Base-by-base conservation (phyloP, 2,888 invertebrate species). In the Mamestra brassicae region DNA sequence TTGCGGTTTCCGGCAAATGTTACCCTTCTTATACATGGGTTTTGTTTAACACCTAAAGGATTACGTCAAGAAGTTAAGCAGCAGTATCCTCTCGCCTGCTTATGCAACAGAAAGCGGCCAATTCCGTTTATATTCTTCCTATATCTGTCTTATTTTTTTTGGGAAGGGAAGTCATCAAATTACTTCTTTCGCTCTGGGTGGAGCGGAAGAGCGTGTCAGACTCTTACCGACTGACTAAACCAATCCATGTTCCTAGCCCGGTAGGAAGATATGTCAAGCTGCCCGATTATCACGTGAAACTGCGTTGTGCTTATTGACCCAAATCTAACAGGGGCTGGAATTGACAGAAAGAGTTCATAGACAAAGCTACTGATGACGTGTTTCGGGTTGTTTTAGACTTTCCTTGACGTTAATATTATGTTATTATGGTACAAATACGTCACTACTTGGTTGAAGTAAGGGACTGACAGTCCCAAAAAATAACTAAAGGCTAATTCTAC, bases 311-410 rank as follows among this genome's bases (percentile, higher is more conserved):
- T 83, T 80, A 83, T 58, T 80, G 80, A 73, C 73, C 68, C 61
- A 78, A 78, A 78, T 80, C 52, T 72, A 78, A 47, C 15, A 26
- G n/a, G 45, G 36, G 47, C 65, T 83, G 83, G 47, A 42, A 54
- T 13, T 73, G 83, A 83, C 79, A 55, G 65, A 83, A 71, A 80
- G 65, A 70, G 55, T 71, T 82, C 55, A 15, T 47, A n/a, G 61
- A 64, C 52, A 58, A 70, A 57, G 34, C 62, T 47, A 57, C 55
- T n/a, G 60, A 67, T 80, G 63, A 67, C 66, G 83, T 76, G 6
- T 62, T 15, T 45, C 6, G 50, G 45, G 15, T 60, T 69, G n/a
- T 52, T 75, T 52, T 38, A 61, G n/a, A 61, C 15, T 26, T 50
- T 10, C n/a, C 10, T 60, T 71, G 80, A 42, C 50, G 55, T 71